Base-by-base conservation (phyloP, 2,888 invertebrate genomes). In the Periphyllus acericola region DNA sequence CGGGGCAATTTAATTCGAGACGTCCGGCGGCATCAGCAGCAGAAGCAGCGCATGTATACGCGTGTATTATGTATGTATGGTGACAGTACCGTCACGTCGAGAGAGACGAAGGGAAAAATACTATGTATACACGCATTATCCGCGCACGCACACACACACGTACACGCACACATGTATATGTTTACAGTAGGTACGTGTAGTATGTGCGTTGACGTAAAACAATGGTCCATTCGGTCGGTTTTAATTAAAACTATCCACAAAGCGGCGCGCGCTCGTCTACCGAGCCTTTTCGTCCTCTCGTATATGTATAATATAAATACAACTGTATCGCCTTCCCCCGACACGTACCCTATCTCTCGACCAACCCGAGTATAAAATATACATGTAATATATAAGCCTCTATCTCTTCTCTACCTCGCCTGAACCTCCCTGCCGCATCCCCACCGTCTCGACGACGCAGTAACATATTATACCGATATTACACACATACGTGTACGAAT, bases 201-300 rank as follows among this genome's bases (percentile, higher is more conserved):
- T 60, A 46, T 46, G 9, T 36, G 32, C 36, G 74, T 32, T 71
- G 85, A 78, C 78, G 72, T 71, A 79, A 86, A 72, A 86, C 86
- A 86, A 86, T 86, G 68, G 78, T 46, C 84, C 68, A 6, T 78
- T 79, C 71, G 68, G 85, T 86, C 52, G n/a, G 86, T 80, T 86
- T 86, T 86, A 86, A 86, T 86, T 86, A 86, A 79, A 79, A 79
- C 71, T 71, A 71, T 78, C 68, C 8, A 86, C 78, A 86, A 55
- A 78, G 76, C 66, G 40, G 0, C 78, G 9, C 9, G 36, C 14
- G 0, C 46, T 0, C 21, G 19, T 11, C 76, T 34, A 14, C 52
- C 25, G n/a, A 74, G n/a, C 46, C 68, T 68, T n/a, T 68, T 29
- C 68, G 29, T 25, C 29, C 29, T 68, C 29, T 1, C 52, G 72